phyloP scores from a whole-genome alignment of 1,140 invertebrate genomes.

The Venustaconcha ellipsiformis region DNA sequence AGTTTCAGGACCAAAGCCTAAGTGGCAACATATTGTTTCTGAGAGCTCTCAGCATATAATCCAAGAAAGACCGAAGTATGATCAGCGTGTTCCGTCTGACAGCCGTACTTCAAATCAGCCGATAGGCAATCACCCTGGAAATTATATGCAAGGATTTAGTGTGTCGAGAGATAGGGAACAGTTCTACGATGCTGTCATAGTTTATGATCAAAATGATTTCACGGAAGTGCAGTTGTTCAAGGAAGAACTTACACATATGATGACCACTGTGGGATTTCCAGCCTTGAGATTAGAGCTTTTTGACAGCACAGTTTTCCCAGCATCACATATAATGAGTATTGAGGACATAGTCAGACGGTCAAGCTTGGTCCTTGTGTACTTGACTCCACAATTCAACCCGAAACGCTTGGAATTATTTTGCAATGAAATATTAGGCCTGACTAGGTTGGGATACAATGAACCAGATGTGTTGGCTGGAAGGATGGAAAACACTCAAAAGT shows the following conservation, averaged over 20 bases:
- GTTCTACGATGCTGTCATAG: constrained; percentile 20
- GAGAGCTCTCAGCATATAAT: too few relatives aligned
- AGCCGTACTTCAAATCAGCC: too few relatives aligned
- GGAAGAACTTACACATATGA: background rate
- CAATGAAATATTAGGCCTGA: constrained; percentile 18
- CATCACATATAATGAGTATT: constrained; percentile 15
- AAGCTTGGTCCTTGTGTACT: constrained; percentile 18
- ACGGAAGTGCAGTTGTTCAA: background rate
- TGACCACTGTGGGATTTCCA: background rate
- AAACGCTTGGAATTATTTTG: constrained; percentile 10
- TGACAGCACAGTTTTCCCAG: constrained; percentile 23
- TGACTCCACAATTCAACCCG: constrained; percentile 6
- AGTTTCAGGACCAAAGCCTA: too few relatives aligned
- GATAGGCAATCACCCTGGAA: too few relatives aligned
- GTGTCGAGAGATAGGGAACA: too few relatives aligned
- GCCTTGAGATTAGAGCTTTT: constrained; percentile 21
- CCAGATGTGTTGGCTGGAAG: background rate
- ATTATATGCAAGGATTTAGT: too few relatives aligned
- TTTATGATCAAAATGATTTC: constrained; percentile 28
- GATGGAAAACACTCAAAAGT: background rate
- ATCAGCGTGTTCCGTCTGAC: too few relatives aligned
- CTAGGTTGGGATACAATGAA: constrained; percentile 9
- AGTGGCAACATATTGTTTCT: too few relatives aligned
- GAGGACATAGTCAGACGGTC: constrained; percentile 19
- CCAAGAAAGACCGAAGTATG: too few relatives aligned